Evolutionary conservation across 2,113 vertebrate genomes (phyloP).

Genomic region (Osmerus eperlanus): DNA sequence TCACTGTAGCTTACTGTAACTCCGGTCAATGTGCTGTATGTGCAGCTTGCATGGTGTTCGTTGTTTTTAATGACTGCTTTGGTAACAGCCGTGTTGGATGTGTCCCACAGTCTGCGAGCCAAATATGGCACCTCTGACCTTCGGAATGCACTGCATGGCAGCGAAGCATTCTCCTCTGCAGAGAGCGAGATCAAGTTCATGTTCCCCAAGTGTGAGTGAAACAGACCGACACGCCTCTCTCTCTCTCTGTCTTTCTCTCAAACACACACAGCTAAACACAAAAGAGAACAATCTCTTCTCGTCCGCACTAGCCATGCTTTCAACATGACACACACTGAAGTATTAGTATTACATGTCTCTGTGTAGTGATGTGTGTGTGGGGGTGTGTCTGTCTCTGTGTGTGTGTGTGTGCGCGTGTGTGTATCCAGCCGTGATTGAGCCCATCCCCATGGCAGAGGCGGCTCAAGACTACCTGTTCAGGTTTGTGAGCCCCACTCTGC

Average conservation of each 20-base stretch:
- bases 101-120: conserved; percentile 81
- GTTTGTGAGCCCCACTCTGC: conserved; percentile 80
- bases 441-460: conserved; percentile 73
- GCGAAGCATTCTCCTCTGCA: conserved; percentile 75
- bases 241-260: too few relatives aligned
- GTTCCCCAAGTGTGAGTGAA: conserved; percentile 84
- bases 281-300: background rate
- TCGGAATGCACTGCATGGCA: conserved; percentile 90
- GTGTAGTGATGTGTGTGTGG: too few relatives aligned
- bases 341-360: too few relatives aligned
- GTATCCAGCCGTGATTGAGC: conserved; percentile 78
- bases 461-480: conserved; percentile 83
- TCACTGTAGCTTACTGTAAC: too few relatives aligned
- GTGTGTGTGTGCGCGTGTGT: too few relatives aligned
- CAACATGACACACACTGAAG: background rate
- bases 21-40: too few relatives aligned
- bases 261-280: too few relatives aligned
- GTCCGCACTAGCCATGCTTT: background rate
- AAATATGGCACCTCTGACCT: conserved; percentile 88
- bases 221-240: background rate
- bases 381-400: too few relatives aligned
- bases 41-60: too few relatives aligned
- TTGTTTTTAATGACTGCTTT: too few relatives aligned
- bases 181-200: conserved; percentile 90
- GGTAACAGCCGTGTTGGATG: background rate